Evolutionary conservation across 2,113 vertebrate genomes (phyloP).

Genomic region (Bambusicola thoracicus): DNA sequence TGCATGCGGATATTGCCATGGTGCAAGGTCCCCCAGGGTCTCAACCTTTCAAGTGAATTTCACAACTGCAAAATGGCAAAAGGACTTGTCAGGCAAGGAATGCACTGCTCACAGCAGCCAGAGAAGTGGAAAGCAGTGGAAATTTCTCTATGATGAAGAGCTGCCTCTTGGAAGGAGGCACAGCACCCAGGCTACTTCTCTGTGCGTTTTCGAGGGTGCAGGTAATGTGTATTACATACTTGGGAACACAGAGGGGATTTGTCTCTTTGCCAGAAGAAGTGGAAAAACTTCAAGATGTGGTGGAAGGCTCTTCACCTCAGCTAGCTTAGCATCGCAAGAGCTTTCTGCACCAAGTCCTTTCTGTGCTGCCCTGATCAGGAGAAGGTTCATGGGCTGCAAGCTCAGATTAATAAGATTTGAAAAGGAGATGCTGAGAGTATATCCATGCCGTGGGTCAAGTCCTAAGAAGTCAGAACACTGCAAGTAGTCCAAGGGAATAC

Average conservation of each 20-base stretch:
- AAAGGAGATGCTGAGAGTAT: not conserved
- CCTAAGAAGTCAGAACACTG: not conserved
- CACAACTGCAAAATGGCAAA: not conserved
- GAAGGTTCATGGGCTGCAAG: not conserved
- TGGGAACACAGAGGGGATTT: not conserved
- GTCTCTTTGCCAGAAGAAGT: not conserved
- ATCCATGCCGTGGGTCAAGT: not conserved
- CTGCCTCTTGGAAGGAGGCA: not conserved
- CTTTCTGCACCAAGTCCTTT: not conserved
- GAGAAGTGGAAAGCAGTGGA: not conserved
- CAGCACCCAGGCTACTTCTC: not conserved
- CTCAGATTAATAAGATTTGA: not conserved
- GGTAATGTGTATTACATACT: not conserved
- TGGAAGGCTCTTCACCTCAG: accelerated
- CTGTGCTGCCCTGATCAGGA: not conserved
- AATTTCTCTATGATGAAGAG: not conserved
- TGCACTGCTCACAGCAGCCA: accelerated
- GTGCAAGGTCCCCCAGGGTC: not conserved
- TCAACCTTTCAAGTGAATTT: not conserved
- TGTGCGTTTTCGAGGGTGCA: accelerated
- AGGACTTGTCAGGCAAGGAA: not conserved
- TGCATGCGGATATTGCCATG: accelerated
- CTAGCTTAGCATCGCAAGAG: not conserved
- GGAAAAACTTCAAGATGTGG: not conserved
- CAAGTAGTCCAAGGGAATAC: accelerated